phyloP scores from a whole-genome alignment of 2,797 vertebrate genomes.

The Pithecia hirsuta region DNA sequence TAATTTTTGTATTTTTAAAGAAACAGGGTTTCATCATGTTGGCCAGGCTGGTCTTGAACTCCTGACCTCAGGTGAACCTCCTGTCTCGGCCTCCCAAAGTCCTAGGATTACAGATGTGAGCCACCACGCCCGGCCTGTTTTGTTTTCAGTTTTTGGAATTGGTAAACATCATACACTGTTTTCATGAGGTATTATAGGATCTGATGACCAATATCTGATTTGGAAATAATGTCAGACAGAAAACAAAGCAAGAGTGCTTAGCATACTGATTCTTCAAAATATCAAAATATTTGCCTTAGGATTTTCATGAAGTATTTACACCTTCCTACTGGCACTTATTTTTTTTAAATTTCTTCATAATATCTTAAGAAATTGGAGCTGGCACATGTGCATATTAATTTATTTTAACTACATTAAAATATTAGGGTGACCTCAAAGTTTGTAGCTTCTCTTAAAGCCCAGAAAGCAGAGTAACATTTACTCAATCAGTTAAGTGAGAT shows the following conservation, averaged over 20 bases:
- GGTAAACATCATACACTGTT: neutral
- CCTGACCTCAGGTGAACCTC: neutral
- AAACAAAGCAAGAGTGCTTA: neutral
- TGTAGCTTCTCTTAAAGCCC: conserved; percentile 32
- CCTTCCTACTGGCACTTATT: neutral
- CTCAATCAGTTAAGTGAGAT: neutral
- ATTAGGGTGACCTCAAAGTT: neutral
- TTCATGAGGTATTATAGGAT: neutral
- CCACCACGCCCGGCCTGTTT: neutral
- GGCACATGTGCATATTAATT: neutral
- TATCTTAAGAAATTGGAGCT: neutral
- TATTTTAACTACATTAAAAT: conserved; percentile 18
- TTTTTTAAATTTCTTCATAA: neutral
- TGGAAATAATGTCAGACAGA: neutral
- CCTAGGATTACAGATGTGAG: neutral
- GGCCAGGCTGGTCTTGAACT: neutral
- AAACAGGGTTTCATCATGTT: neutral
- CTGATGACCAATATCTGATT: neutral
- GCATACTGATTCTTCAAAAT: neutral
- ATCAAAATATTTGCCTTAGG: neutral
- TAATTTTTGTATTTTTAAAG: neutral
- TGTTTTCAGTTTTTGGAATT: neutral
- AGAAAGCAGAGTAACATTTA: neutral
- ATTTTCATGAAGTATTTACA: neutral
- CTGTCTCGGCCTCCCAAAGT: neutral